A percentile compares a stretch with the other conserved stretches of the same genome.
phyloP scores from a whole-genome alignment of 2,888 invertebrate genomes.

The Diplazon laetatorius region DNA sequence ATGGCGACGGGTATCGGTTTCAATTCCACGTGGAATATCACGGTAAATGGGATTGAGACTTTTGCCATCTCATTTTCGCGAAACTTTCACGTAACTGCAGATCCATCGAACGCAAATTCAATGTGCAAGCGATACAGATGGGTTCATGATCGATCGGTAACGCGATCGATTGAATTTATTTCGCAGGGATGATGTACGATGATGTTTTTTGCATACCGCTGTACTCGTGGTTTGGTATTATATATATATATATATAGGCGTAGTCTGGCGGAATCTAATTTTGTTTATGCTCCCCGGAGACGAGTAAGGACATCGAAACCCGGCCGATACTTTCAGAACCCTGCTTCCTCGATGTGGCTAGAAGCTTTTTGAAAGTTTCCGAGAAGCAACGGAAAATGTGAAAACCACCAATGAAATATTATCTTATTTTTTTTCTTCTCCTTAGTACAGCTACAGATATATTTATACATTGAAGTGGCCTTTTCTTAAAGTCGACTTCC shows the following conservation, averaged over 20 bases:
- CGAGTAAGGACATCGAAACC: neutral
- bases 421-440: neutral
- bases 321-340: conserved; percentile 21
- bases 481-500: no score
- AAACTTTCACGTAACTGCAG: neutral
- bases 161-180: neutral
- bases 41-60: neutral
- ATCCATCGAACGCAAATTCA: neutral
- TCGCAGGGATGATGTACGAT: neutral
- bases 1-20: neutral
- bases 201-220: conserved; percentile 10
- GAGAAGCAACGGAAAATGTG: conserved; percentile 32
- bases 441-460: no score
- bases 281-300: conserved; percentile 61
- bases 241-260: conserved; percentile 13
- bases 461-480: no score
- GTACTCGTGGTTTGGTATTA: conserved; percentile 21
- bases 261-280: conserved; percentile 66
- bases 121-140: neutral
- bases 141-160: neutral
- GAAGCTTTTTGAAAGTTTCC: conserved; percentile 51
- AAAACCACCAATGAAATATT: neutral
- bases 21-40: conserved; percentile 22
- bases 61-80: conserved; percentile 23
- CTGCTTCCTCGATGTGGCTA: neutral